Percentiles rank a stretch among this genome's conserved stretches.
Evolutionary conservation across 2,888 invertebrate genomes (phyloP).

Genomic region (Bugulina stolonifera): DNA sequence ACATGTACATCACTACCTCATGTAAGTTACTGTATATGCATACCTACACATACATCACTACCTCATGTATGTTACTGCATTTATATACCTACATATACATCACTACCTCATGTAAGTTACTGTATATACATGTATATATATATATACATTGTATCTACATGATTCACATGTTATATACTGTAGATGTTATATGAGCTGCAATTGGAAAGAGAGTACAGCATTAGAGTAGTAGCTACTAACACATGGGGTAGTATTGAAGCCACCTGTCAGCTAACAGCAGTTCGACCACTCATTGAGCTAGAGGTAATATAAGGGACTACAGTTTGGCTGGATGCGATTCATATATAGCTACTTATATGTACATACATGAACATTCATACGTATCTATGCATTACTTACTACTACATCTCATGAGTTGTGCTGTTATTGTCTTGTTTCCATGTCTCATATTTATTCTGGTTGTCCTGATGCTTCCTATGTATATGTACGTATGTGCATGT

Average conservation of each 20-base stretch:
- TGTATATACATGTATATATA: not conserved
- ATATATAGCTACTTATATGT: too few species aligned
- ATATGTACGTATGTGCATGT: too few species aligned
- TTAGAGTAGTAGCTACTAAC: conserved; percentile 2
- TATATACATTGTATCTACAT: not conserved
- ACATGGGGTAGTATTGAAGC: not conserved
- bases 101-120: not conserved
- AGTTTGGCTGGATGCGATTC: too few species aligned
- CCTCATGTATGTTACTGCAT: not conserved
- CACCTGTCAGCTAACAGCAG: not conserved
- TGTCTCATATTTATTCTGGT: too few species aligned
- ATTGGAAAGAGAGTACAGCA: not conserved
- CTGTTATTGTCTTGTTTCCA: too few species aligned
- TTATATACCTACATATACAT: not conserved
- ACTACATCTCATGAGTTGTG: too few species aligned
- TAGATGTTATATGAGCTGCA: not conserved
- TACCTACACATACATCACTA: not conserved
- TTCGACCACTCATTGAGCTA: not conserved
- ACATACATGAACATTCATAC: too few species aligned
- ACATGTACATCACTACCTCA: not conserved
- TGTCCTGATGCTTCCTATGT: too few species aligned
- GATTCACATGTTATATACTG: not conserved
- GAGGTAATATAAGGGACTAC: too few species aligned
- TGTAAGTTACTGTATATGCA: not conserved
- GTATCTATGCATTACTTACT: too few species aligned